Base-by-base conservation (phyloP, 2,888 invertebrate species). In the Crocallis elinguaria region DNA sequence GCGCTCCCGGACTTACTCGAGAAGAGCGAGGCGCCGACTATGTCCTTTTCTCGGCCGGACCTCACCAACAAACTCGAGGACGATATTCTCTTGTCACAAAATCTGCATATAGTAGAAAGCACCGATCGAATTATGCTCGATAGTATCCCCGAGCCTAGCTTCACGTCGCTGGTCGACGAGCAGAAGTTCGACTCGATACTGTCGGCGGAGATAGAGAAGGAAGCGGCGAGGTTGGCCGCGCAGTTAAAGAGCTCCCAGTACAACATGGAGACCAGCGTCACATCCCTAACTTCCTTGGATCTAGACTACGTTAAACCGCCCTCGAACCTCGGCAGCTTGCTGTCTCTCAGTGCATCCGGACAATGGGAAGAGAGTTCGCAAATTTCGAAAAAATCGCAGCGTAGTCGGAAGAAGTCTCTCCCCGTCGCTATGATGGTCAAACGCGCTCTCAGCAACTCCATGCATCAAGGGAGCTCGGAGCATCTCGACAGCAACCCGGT, bases 281-380 rank as follows among this genome's bases (percentile, higher is more conserved):
- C 93, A 3, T 95, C 95, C 16, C 75, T 92, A 0, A 85, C 89
- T 0, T 94, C 93, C 0, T 75, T 95, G 6, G 96, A 96, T 70
- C 82, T 96, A 49, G 96, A 96, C 66, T 93, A 94, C 45, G 92
- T 96, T 3, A 94, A 94, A 62, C 96, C 96, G 0, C 96, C 96
- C 0, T 96, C 96, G 0, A 93, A 95, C 41, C 93, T 96, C 86
- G 95, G 95, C 30, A 95, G 95, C 58, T 75, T 95, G 1, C 64
- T 93, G 9, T 95, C 95, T 0, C 78, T 90, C 1, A 90, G 87
- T 49, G 84, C 82, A 0, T 89, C 93, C 0, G 92, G 92, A 0
- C 92, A 90, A 30, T 92, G 86, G 82, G 93, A 93, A 35, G 89
- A 91, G 9, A 60, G 79, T 0, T 67, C 79, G 0, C 79, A 82